phyloP scores from a whole-genome alignment of 1,140 invertebrate species.

The Nixonia krombeini region DNA sequence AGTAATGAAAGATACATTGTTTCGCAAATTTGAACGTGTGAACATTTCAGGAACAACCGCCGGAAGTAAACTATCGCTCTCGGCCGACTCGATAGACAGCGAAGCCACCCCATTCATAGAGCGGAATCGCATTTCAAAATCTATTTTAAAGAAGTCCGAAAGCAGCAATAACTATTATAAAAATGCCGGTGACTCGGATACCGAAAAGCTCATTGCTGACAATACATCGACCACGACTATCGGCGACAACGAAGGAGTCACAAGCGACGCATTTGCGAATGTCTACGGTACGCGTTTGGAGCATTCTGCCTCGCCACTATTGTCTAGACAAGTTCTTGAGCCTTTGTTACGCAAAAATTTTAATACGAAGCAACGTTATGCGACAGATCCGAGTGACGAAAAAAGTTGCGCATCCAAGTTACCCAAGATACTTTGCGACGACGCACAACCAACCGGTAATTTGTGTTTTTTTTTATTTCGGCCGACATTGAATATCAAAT shows the following conservation, averaged over 20 bases:
- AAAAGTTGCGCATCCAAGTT: conserved; percentile 46
- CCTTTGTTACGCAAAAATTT: conserved; percentile 67
- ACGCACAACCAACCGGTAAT: conserved; percentile 53
- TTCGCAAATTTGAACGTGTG: conserved; percentile 27
- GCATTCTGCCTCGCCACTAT: conserved; percentile 58
- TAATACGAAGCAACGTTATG: conserved; percentile 59
- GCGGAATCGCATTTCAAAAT: conserved; percentile 79
- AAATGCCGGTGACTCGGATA: conserved; percentile 78
- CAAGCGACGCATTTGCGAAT: too few relatives aligned
- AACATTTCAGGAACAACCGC: conserved; percentile 72
- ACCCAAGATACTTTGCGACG: conserved; percentile 52
- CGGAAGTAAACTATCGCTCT: conserved; percentile 79
- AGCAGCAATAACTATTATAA: conserved; percentile 68
- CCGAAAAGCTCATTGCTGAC: conserved; percentile 82
- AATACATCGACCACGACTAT: conserved; percentile 71
- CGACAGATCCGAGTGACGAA: conserved; percentile 38
- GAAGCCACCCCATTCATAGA: conserved; percentile 76
- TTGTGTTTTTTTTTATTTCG: neutral
- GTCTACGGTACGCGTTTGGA: conserved; percentile 60
- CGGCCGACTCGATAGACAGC: conserved; percentile 80
- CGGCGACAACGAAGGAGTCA: conserved; percentile 71
- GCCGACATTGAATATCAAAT: too few relatives aligned
- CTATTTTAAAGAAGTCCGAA: conserved; percentile 85
- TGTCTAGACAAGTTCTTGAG: conserved; percentile 64
- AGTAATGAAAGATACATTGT: conserved; percentile 1